These are phyloP conservation scores for Hypomecis punctinalis DNA, from an alignment of 2,888 invertebrate species.

Conservation along the genomic window DNA sequence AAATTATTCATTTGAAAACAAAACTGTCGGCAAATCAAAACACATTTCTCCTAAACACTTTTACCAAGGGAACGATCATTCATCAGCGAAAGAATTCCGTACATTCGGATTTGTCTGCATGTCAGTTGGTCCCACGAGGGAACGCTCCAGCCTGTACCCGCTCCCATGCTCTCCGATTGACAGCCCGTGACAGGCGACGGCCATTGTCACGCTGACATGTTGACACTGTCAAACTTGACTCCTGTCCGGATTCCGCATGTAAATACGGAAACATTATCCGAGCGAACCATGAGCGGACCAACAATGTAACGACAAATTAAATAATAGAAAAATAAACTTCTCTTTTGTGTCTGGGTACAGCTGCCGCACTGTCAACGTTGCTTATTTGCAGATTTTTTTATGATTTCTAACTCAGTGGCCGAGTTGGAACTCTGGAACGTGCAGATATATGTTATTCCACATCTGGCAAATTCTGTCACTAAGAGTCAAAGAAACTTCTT, in stretches of 20 bases:
- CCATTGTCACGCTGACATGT: slow-evolving; percentile 82
- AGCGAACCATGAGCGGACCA: slow-evolving; percentile 41
- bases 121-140: slow-evolving; percentile 65
- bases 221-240: slow-evolving; percentile 84
- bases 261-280: slow-evolving; percentile 81
- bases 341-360: slow-evolving; percentile 62
- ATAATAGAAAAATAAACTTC: slow-evolving; percentile 79
- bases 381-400: slow-evolving; percentile 44
- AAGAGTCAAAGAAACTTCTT: not conserved
- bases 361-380: slow-evolving; percentile 59
- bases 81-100: slow-evolving; percentile 66
- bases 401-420: slow-evolving; percentile 55
- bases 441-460: too few species aligned
- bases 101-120: slow-evolving; percentile 56
- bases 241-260: slow-evolving; percentile 80
- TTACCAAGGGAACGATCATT: slow-evolving; percentile 69
- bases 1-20: slow-evolving; percentile 1
- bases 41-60: slow-evolving; percentile 29
- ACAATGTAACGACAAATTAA: slow-evolving; percentile 83
- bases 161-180: slow-evolving; percentile 79
- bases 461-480: too few species aligned
- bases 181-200: slow-evolving; percentile 79
- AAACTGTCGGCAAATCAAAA: slow-evolving; percentile 22
- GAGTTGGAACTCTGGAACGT: too few species aligned
- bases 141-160: slow-evolving; percentile 60